Evolutionary conservation across 2,888 invertebrate genomes (phyloP), one percentile per base, ranked within the genome.

Genomic region (Drosophila testacea): DNA sequence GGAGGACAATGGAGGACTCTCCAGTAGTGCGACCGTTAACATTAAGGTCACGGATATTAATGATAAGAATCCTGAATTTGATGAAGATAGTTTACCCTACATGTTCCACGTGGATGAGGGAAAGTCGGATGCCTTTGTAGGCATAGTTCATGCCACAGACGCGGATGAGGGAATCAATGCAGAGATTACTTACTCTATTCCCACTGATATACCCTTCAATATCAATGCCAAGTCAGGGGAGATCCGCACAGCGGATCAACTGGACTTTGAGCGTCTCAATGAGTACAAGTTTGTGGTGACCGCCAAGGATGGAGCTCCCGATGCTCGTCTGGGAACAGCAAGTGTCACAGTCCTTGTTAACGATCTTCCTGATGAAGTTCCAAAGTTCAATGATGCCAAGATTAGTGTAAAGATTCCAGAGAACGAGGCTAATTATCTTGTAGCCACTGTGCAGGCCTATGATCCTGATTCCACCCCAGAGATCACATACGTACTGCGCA

Each of bases 31-130:
- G 0, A 97, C 96, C 0, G 96, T 98, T 0, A 97, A 97, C 85
- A 96, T 98, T 62, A 96, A 96, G 90, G 96, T 98, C 1, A 97
- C 97, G 0, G 98, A 98, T 85, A 97, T 97, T 71, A 98, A 98
- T 90, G 98, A 98, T 89, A 97, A 97, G 87, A 97, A 97, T 91
- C 98, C 98, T 0, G 96, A 96, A 89, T 98, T 98, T 88, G 95
- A 96, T n/a, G 94, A 94, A 57, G 90, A 91, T 1, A 94, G 94
- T 22, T 94, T 96, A 73, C 96, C 97, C 0, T 98, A 98, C 86
- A 93, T 94, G 42, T 98, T 98, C 92, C 93, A 94, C n/a, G 96
- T 97, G 0, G 95, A 96, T 90, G 97, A 97, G 93, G 97, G 94
- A 48, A 89, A 93, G 5, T 86, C 93, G 0, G 93, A 93, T 32